These are phyloP conservation scores for Tragopan temminckii DNA, from an alignment of 2,797 vertebrate genomes.

Conservation along the genomic window DNA sequence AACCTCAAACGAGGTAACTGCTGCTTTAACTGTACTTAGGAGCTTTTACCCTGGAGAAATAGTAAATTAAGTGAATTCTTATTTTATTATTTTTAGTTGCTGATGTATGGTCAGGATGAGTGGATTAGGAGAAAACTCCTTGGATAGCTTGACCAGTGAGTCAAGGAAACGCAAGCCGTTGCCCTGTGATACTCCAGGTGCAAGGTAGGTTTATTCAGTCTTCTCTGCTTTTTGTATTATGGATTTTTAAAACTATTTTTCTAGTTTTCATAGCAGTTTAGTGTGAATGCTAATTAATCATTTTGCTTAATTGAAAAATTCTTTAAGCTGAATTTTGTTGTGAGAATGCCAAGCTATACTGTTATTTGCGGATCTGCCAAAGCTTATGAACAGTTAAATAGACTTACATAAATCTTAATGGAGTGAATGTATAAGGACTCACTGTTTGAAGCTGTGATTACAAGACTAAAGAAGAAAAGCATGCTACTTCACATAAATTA, in stretches of 20 bases:
- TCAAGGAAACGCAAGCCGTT: conserved; percentile 94
- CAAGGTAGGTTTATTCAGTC: conserved; percentile 83
- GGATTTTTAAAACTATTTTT: neutral
- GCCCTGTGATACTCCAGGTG: conserved; percentile 91
- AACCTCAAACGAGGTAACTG: accelerated
- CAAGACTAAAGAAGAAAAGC: neutral
- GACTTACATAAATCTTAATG: neutral
- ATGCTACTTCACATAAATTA: neutral
- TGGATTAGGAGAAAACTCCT: conserved; percentile 92
- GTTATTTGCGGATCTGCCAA: neutral
- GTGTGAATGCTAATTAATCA: neutral
- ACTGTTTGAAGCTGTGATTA: neutral
- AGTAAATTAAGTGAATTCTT: neutral
- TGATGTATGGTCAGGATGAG: conserved; percentile 95
- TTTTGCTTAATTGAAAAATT: neutral
- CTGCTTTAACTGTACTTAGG: neutral
- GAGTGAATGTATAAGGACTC: neutral
- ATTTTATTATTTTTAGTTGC: conserved; percentile 84
- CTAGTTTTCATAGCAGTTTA: neutral
- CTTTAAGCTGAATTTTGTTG: neutral
- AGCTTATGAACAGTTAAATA: neutral
- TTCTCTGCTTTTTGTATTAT: neutral
- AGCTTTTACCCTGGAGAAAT: neutral
- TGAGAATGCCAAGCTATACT: neutral
- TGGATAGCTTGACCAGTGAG: conserved; percentile 91